Base-by-base conservation (phyloP, 2,888 invertebrate species). In the Drosophila melanosoma region DNA sequence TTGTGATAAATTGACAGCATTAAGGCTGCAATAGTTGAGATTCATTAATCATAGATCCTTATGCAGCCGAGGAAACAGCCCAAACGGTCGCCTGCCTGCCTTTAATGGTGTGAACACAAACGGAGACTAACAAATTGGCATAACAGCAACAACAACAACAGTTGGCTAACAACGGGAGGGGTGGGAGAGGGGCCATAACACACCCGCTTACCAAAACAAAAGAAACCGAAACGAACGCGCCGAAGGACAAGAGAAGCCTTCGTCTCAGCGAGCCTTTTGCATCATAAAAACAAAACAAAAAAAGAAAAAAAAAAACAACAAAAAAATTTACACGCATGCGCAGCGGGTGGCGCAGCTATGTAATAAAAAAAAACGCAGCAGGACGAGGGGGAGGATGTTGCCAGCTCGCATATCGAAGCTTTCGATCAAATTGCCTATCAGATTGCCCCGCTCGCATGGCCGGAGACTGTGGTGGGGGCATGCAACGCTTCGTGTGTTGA, bases 391-490 rank as follows among this genome's bases (percentile, higher is more conserved):
- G 49, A 36, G n/a, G 35, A 29, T 17, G 29, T 57, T 42, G 57
- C 57, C 42, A 63, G 62, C 79, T 75, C 75, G 71, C 76, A 84
- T 91, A 91, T 91, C 91, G 83, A 82, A 91, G 90, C 90, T 91
- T 91, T 91, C 90, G 91, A 91, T 91, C 91, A 91, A 91, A 90
- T 90, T 81, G 90, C 79, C 89, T 89, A 91, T 91, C 91, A 81
- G 89, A 89, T 91, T 83, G 82, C 82, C 51, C 38, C 48, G 29
- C 29, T 12, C 11, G 11, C 15, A 20, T 10, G n/a, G 2, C 32
- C 32, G 3, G 23, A 2, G 5, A 8, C 7, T 3, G 32, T 1
- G 32, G 3, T 11, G 23, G 23, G 10, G 49, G 49, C 26, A 6
- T 5, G 17, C 17, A 26, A 17, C 40, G 17, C 20, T 17, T 53